These are phyloP conservation scores for Helicoverpa assulta DNA, from an alignment of 2,888 invertebrate genomes.

Conservation along the genomic window DNA sequence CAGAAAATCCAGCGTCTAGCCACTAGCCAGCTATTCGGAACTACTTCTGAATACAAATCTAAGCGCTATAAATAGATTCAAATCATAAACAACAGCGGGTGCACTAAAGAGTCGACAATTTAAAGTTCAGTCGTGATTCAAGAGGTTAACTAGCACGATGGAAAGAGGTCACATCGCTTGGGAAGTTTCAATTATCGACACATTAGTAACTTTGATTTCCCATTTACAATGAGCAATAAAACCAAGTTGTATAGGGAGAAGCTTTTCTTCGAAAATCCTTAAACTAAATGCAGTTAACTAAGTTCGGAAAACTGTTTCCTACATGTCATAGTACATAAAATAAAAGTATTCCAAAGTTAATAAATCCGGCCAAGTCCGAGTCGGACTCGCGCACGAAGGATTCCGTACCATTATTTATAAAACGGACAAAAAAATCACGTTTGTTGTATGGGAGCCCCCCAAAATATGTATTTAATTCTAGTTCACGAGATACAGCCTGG, in stretches of 20 bases:
- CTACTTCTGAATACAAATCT: slow-evolving; percentile 3
- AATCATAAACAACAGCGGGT: slow-evolving; percentile 17
- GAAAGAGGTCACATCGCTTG: slow-evolving; percentile 37
- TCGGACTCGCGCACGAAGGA: too few relatives aligned
- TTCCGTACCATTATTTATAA: too few relatives aligned
- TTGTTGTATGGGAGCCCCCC: too few relatives aligned
- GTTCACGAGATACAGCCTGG: too few relatives aligned
- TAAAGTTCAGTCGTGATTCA: slow-evolving; percentile 50
- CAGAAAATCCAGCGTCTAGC: background rate
- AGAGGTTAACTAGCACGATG: slow-evolving; percentile 48
- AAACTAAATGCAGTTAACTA: background rate
- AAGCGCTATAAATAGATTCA: slow-evolving; percentile 3
- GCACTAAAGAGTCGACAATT: slow-evolving; percentile 34
- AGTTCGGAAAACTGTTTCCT: too few relatives aligned
- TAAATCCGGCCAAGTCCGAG: too few relatives aligned
- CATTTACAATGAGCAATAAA: background rate
- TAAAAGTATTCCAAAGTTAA: too few relatives aligned
- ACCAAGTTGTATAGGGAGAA: background rate
- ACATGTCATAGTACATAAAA: too few relatives aligned
- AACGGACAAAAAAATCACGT: too few relatives aligned
- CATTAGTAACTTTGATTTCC: slow-evolving; percentile 43
- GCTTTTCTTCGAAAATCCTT: slow-evolving; percentile 1
- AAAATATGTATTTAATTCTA: too few relatives aligned
- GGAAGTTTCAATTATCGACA: slow-evolving; percentile 48
- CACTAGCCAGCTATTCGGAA: background rate